Base-by-base conservation (phyloP, 2,797 vertebrate species). In the Anabas testudineus region DNA sequence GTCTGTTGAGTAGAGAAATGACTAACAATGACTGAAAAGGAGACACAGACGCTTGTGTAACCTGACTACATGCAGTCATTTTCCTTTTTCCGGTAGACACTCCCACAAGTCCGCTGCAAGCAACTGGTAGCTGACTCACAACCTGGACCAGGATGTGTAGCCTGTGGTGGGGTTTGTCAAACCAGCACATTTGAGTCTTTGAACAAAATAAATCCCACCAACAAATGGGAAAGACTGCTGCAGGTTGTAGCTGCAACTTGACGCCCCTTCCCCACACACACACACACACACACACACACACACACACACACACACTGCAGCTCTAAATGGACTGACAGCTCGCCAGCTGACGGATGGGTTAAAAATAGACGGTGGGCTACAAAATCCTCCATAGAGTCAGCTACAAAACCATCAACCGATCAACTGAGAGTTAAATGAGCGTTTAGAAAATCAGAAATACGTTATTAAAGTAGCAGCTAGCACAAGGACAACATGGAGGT, bases 271-370 rank as follows among this genome's bases (percentile, higher is more conserved):
- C 24, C 76, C 37, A n/a, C n/a, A n/a, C n/a, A n/a, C n/a, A n/a
- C n/a, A n/a, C n/a, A n/a, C n/a, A n/a, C n/a, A n/a, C n/a, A 26
- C 60, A 22, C 34, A 36, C 59, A 30, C 45, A 48, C 66, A 22
- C 48, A 30, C 22, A 59, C 49, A 16, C 34, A 22, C 71, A 67
- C 67, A 64, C 74, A 37, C 61, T 16, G 80, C 81, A 80, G 80
- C 78, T 87, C 85, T 87, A 91, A 88, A 91, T 91, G 83, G 88
- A 87, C 76, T 58, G 64, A 84, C 67, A 73, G 67, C 45, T 81
- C 81, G 76, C 85, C 92, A 92, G 91, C 90, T 91, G 91, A 87
- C 87, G 83, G 60, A n/a, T 26, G 41, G 64, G 76, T 85, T 91
- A 93, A 91, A 92, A 93, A 94, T 93, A 93, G 90, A 83, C 73